Evolutionary conservation across 30 jellyfish, hydroid and myxozoan species (phyloP).

Genomic region (Cassiopea xamachana): DNA sequence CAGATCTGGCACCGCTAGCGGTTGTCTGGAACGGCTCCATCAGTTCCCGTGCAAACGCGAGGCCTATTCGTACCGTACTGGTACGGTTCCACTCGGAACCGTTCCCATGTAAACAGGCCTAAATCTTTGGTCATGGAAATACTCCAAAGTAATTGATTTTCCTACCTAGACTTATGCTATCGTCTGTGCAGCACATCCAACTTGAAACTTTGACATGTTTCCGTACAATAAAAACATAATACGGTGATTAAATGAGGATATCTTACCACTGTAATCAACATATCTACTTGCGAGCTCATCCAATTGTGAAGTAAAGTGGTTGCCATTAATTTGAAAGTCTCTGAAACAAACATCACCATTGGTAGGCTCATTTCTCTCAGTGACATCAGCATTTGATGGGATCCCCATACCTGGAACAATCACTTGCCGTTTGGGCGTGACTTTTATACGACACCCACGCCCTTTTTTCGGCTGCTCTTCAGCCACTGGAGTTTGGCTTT

Average conservation of each 20-base stretch:
- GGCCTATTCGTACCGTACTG: too few relatives aligned
- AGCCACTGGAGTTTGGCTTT: background rate
- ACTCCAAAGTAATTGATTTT: too few relatives aligned
- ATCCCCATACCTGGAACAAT: constrained; percentile 69
- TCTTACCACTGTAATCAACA: background rate
- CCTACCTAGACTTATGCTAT: too few relatives aligned
- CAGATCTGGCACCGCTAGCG: too few relatives aligned
- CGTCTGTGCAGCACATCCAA: too few relatives aligned
- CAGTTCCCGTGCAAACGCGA: too few relatives aligned
- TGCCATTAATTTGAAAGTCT: constrained; percentile 3
- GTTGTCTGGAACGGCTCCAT: too few relatives aligned
- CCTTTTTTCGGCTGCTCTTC: constrained; percentile 32
- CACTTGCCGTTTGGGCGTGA: constrained; percentile 79
- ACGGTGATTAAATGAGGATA: background rate
- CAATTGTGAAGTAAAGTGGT: background rate
- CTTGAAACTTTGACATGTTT: too few relatives aligned
- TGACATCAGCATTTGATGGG: constrained; percentile 16
- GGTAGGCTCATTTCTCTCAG: constrained; percentile 35
- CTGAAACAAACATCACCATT: background rate
- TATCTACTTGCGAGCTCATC: background rate
- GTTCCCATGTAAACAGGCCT: too few relatives aligned
- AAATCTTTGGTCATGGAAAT: too few relatives aligned
- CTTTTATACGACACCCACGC: constrained; percentile 83
- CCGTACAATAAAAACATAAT: too few relatives aligned
- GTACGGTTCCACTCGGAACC: too few relatives aligned